Evolutionary conservation across 2,888 invertebrate species (phyloP), one percentile per base, ranked within the genome.

Genomic region (Phalera bucephala): DNA sequence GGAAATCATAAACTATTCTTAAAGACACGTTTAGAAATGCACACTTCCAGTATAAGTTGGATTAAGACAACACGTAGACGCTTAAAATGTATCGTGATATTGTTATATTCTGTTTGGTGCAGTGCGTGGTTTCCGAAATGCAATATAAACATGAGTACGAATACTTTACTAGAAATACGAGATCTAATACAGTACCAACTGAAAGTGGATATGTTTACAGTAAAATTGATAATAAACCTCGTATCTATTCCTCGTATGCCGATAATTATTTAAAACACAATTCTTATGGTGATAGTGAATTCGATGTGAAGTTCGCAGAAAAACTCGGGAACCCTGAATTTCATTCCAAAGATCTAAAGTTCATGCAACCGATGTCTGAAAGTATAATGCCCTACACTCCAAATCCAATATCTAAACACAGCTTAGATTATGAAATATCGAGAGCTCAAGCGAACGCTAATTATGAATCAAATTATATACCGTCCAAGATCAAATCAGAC

Each of bases 1-100:
- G 54, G 64, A 65, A 64, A 70, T 64, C 57, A 69, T 68, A 76
- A 78, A 77, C 77, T 76, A 66, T 64, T 71, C 64, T 79, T 83
- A 86, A 74, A 85, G 77, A 72, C 74, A 70, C 53, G 52, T 64
- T 69, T 67, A 56, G 62, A 45, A 60, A 64, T 64, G 52, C 55
- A 36, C 47, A 65, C 56, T 76, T 76, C 67, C 84, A 86, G 82
- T 84, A 57, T 44, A 56, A 43, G 37, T 54, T 44, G 36, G 34
- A 34, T 34, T 50, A 50, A 45, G 51, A 42, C 40, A 35, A 49
- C 29, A 58, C 44, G 62, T 52, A 64, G 73, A 73, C 72, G 75
- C 13, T 5, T 1, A 14, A 7, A 8, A 80, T 80, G 81, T 40
- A 51, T 48, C 64, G 64, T 12, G 33, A 52, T 20, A 36, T 72